These are phyloP conservation scores for Galaxias olidus DNA, from an alignment of 2,797 vertebrate species.

Conservation along the genomic window DNA sequence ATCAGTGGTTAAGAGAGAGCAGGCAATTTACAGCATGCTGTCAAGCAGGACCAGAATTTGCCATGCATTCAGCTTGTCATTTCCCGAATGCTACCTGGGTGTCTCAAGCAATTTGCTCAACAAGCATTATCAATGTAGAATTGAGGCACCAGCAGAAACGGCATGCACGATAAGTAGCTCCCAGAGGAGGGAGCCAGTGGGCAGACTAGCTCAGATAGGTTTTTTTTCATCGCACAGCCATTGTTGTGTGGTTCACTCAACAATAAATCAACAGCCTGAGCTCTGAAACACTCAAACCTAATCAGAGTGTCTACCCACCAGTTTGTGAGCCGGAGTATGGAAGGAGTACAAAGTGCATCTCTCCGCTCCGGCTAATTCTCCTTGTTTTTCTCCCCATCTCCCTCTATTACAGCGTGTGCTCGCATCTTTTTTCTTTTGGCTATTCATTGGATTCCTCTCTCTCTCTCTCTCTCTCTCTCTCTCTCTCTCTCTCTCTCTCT, in stretches of 20 bases:
- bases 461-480: slow-evolving; percentile 5
- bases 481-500: slow-evolving; percentile 19
- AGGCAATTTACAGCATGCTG: too few relatives aligned
- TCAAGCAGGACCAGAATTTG: background rate
- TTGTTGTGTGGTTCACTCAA: slow-evolving; percentile 28
- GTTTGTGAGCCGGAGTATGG: slow-evolving; percentile 25
- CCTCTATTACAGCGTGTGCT: slow-evolving; percentile 5
- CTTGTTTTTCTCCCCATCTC: background rate
- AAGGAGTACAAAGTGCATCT: slow-evolving; percentile 37
- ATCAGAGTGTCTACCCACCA: slow-evolving; percentile 43
- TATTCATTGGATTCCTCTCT: background rate
- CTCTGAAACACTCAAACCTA: slow-evolving; percentile 46
- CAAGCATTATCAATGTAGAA: slow-evolving; percentile 61
- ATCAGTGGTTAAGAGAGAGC: slow-evolving; percentile 45
- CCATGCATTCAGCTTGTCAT: slow-evolving; percentile 32
- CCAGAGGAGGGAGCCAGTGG: slow-evolving; percentile 92
- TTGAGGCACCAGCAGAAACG: slow-evolving; percentile 44
- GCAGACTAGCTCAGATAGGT: slow-evolving; percentile 54
- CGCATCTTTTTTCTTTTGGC: slow-evolving; percentile 5
- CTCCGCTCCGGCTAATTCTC: slow-evolving; percentile 10
- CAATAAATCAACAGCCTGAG: slow-evolving; percentile 50
- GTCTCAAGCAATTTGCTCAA: slow-evolving; percentile 39
- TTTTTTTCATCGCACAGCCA: slow-evolving; percentile 8
- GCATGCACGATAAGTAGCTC: slow-evolving; percentile 78
- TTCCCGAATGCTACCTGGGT: slow-evolving; percentile 64